A percentile compares a stretch with the other conserved stretches of the same genome.
Evolutionary conservation across 2,888 invertebrate genomes (phyloP).

Genomic region (Hanleya hanleyi): DNA sequence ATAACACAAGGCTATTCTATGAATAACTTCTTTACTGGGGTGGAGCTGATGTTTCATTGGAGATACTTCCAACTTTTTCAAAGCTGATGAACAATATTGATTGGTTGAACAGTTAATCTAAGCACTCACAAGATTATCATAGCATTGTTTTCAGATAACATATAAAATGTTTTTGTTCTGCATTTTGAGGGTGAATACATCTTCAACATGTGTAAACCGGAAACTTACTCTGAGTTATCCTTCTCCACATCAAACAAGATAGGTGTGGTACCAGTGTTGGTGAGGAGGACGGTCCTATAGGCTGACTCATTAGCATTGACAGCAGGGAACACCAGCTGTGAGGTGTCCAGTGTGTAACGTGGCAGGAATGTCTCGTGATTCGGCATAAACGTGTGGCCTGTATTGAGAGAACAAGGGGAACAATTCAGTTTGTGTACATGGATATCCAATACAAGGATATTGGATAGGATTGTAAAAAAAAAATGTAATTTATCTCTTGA

Average conservation of each 20-base stretch:
- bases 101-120: too few relatives aligned
- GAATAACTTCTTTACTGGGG: too few relatives aligned
- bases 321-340: constrained; percentile 65
- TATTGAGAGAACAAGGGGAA: constrained; percentile 17
- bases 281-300: constrained; percentile 64
- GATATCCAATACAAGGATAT: neutral
- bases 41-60: too few relatives aligned
- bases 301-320: constrained; percentile 65
- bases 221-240: constrained; percentile 56
- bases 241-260: constrained; percentile 66
- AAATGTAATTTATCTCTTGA: too few relatives aligned
- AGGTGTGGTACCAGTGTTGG: constrained; percentile 67
- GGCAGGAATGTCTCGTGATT: constrained; percentile 71
- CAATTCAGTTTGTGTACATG: too few relatives aligned
- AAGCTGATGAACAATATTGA: too few relatives aligned
- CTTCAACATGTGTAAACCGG: neutral
- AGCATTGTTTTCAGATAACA: too few relatives aligned
- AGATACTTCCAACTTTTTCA: too few relatives aligned
- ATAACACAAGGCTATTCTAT: too few relatives aligned
- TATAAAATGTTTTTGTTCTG: too few relatives aligned
- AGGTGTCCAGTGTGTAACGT: constrained; percentile 55
- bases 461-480: too few relatives aligned
- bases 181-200: neutral
- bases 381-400: constrained; percentile 70
- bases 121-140: too few relatives aligned